A percentile compares a stretch with the other conserved stretches of the same genome.
These are phyloP conservation scores for Pipistrellus pygmaeus DNA, from an alignment of 2,797 vertebrate genomes.

Conservation along the genomic window DNA sequence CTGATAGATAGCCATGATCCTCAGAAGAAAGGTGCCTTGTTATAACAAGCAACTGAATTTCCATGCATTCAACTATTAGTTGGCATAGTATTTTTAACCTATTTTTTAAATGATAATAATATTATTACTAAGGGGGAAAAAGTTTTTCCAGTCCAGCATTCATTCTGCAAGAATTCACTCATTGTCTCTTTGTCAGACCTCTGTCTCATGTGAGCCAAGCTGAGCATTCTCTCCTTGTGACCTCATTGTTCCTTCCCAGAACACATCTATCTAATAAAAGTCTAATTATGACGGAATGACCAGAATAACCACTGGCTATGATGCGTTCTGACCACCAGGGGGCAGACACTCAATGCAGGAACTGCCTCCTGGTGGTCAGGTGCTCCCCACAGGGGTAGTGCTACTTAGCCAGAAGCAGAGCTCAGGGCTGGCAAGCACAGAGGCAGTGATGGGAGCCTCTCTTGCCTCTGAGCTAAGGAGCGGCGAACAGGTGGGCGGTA, in stretches of 20 bases:
- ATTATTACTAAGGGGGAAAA: neutral
- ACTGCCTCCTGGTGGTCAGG: too few species aligned
- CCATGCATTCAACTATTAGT: neutral
- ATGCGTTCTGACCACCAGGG: too few species aligned
- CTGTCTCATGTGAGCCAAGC: neutral
- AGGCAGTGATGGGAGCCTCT: too few species aligned
- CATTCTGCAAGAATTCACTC: neutral
- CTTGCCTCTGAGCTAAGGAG: too few species aligned
- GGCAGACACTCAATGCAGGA: too few species aligned
- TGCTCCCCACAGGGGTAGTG: too few species aligned
- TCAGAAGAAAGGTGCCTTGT: neutral
- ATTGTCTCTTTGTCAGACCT: neutral
- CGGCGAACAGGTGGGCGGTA: too few species aligned
- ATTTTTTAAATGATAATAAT: neutral
- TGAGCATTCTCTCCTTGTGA: neutral
- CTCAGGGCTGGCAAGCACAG: too few species aligned
- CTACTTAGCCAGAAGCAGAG: too few species aligned
- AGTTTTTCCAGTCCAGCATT: neutral
- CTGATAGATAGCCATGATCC: neutral
- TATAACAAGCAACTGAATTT: slow-evolving; percentile 38
- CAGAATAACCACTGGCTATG: too few species aligned
- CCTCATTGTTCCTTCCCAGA: neutral
- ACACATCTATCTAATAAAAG: neutral
- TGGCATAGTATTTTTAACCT: neutral
- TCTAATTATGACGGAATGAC: too few species aligned